Percentiles rank a stretch among this genome's conserved stretches.
These are phyloP conservation scores for Priocnemis perturbator DNA, from an alignment of 2,888 invertebrate species.

Conservation along the genomic window DNA sequence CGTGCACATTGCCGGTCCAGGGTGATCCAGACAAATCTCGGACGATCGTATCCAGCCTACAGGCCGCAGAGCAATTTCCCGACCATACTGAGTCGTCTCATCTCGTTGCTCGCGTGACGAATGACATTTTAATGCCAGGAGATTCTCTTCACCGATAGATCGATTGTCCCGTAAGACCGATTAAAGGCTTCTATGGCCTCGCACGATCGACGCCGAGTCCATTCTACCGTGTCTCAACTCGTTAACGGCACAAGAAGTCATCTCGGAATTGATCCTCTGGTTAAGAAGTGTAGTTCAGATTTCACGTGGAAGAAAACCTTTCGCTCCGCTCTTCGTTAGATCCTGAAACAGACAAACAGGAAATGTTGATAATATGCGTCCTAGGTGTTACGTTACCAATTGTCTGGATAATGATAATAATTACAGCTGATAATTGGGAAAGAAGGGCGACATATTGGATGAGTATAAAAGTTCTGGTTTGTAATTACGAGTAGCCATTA, in stretches of 20 bases:
- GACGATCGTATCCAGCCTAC: constrained; percentile 16
- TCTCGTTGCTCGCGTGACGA: background rate
- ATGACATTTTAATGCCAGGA: too few species aligned
- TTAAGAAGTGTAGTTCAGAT: background rate
- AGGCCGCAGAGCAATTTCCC: background rate
- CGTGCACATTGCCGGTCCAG: constrained; percentile 41
- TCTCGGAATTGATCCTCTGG: background rate
- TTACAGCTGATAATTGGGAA: too few species aligned
- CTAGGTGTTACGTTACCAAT: too few species aligned
- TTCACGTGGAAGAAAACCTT: background rate
- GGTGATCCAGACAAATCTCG: background rate
- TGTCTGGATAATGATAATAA: too few species aligned
- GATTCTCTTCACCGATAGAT: too few species aligned
- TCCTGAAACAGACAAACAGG: background rate
- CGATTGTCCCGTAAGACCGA: too few species aligned
- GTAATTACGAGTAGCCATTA: too few species aligned
- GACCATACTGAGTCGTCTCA: background rate
- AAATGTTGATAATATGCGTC: background rate
- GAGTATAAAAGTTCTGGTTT: too few species aligned
- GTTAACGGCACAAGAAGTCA: background rate
- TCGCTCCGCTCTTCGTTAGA: background rate
- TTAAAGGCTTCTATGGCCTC: too few species aligned
- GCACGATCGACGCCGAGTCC: too few species aligned
- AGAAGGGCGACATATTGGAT: too few species aligned
- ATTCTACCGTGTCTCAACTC: too few species aligned